Evolutionary conservation across 2,797 vertebrate species (phyloP).

Genomic region (Babyrousa celebensis): DNA sequence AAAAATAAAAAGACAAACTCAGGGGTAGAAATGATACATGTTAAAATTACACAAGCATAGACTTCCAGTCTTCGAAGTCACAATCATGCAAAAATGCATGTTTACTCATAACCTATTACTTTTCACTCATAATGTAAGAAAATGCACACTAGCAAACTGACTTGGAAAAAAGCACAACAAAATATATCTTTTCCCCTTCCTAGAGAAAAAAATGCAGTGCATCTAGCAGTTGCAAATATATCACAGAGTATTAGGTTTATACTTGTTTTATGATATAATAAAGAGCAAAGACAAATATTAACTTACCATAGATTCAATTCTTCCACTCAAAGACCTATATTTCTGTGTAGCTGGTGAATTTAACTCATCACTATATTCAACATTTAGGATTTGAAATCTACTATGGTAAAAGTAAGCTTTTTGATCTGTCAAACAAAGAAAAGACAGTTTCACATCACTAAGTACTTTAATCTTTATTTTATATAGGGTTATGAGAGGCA

Average conservation of each 20-base stretch:
- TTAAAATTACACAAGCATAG: not conserved
- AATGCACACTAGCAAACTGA: not conserved
- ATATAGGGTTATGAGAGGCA: not conserved
- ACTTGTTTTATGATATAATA: conserved; percentile 64
- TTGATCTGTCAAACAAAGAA: conserved; percentile 88
- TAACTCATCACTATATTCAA: conserved; percentile 88
- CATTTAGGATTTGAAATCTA: conserved; percentile 88
- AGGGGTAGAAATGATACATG: not conserved
- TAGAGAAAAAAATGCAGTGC: conserved; percentile 9
- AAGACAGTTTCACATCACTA: conserved; percentile 23
- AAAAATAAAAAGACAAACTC: not conserved
- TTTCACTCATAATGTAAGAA: conserved; percentile 22
- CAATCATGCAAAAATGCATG: not conserved
- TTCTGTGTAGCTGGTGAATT: conserved; percentile 88
- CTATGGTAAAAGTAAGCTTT: conserved; percentile 90
- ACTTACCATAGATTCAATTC: conserved; percentile 92
- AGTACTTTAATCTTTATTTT: conserved; percentile 46
- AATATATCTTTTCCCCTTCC: not conserved
- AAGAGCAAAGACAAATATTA: conserved; percentile 42
- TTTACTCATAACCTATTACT: not conserved
- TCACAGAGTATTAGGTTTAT: conserved; percentile 37
- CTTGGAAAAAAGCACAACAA: conserved; percentile 20
- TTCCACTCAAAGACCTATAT: conserved; percentile 89
- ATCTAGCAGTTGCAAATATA: conserved; percentile 26
- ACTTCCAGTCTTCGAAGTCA: not conserved